Conservation (phyloP, 2,797 vertebrate genomes). For the Forpus xanthops region DNA sequence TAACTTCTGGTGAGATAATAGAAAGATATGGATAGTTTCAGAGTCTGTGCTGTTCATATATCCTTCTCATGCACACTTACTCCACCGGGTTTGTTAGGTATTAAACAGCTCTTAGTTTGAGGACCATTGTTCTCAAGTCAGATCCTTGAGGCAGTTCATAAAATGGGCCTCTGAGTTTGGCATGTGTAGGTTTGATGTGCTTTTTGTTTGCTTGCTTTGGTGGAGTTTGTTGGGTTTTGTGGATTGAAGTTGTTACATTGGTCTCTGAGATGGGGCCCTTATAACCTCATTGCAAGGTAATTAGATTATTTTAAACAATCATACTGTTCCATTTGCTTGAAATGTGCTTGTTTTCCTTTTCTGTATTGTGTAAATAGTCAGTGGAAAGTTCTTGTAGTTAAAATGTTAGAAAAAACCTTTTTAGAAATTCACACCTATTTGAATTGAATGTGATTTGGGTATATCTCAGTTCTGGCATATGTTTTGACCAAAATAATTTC, state of each 20-base stretch:
- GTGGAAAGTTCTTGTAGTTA: neutral
- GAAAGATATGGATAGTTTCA: neutral
- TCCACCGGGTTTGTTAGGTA: neutral
- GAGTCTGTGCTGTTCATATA: accelerated
- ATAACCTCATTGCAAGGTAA: neutral
- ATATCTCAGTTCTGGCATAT: neutral
- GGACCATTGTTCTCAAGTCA: neutral
- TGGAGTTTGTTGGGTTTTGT: neutral
- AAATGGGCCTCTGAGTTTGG: neutral
- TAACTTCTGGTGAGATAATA: neutral
- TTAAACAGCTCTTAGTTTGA: neutral
- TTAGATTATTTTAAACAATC: neutral
- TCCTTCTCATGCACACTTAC: accelerated
- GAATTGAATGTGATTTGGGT: neutral
- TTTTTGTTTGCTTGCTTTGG: neutral
- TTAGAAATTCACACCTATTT: neutral
- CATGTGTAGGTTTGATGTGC: neutral
- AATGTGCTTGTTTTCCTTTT: neutral
- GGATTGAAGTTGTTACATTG: neutral
- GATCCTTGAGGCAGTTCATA: neutral
- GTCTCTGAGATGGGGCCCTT: neutral
- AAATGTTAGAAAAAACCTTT: neutral
- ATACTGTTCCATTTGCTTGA: neutral
- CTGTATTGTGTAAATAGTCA: neutral
- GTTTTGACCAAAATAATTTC: neutral